These are phyloP conservation scores for Psittacula echo DNA, from an alignment of 2,797 vertebrate species.

Conservation along the genomic window DNA sequence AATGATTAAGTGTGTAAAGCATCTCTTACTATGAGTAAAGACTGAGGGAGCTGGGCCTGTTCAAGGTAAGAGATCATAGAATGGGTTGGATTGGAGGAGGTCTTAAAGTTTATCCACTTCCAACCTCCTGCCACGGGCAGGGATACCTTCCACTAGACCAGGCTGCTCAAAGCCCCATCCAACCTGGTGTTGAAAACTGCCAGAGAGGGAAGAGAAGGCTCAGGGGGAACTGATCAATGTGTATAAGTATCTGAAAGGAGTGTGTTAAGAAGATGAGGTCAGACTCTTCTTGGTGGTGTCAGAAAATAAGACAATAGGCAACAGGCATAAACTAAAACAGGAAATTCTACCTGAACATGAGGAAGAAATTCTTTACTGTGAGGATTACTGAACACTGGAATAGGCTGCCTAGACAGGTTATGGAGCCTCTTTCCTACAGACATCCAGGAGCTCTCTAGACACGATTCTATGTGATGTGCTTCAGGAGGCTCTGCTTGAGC, in stretches of 20 bases:
- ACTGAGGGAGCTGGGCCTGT: not conserved
- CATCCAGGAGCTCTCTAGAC: not conserved
- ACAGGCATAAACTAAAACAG: not conserved
- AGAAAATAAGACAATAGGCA: not conserved
- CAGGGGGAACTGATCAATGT: not conserved
- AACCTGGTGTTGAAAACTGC: not conserved
- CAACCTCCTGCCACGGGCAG: not conserved
- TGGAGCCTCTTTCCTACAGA: not conserved
- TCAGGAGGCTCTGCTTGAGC: not conserved
- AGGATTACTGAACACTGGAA: not conserved
- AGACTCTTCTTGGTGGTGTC: not conserved
- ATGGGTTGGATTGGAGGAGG: not conserved
- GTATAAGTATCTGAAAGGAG: not conserved
- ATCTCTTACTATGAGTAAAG: not conserved
- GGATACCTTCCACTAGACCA: no score
- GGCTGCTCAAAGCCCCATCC: not conserved
- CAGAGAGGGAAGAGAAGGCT: not conserved
- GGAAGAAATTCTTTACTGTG: not conserved
- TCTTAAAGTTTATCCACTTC: not conserved
- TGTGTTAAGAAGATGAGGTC: not conserved
- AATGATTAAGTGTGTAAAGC: not conserved
- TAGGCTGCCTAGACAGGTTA: not conserved
- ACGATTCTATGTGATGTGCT: not conserved
- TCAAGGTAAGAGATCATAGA: not conserved
- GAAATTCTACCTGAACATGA: not conserved